Base-by-base conservation (phyloP, 2,797 vertebrate species). In the Spinibarbus caldwelli region DNA sequence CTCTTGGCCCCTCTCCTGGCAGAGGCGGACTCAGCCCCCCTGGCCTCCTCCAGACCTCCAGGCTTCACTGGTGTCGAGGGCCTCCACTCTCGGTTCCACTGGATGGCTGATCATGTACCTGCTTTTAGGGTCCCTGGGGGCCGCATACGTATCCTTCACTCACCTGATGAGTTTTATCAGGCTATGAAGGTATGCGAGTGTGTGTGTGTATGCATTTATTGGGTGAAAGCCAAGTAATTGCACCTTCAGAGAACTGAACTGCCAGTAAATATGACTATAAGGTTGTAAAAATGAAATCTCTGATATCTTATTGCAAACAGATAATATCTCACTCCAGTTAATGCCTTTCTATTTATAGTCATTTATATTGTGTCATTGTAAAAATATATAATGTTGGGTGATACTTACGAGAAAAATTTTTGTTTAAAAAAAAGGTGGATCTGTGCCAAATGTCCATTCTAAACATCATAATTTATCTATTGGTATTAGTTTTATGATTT, bases 141-240 rank as follows among this genome's bases (percentile, higher is more conserved):
- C 0, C 95, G 92, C 0, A 91, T 99, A 86, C 96, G 94, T 78
- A 93, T 99, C 17, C 96, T 99, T 19, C 95, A 93, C 1, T 97
- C 97, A 11, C 98, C 98, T 0, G 88, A 94, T 0, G 97, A 99
- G 91, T 99, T 99, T 92, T 99, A 98, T 83, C 96, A 97, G 88
- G 92, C 96, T 34, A 95, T 99, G 93, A 99, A 98, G 97, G 98
- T 81, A 2, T 54, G 45, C 0, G 2, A 0, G 0, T 3, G 54
- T 29, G 6, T 66, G 6, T 15, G 41, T 45, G 8, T 26, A 3
- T 43, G 43, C 21, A 3, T 57, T 57, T 54, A 36, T 6, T 49
- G 10, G 6, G 9, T 62, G 31, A 17, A 76, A n/a, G 31, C 21
- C 21, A 77, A 43, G 36, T 26, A 62, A 62, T 43, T 78, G 57